phyloP scores from a whole-genome alignment of 2,113 vertebrate species.

The Sebastes schlegelii region DNA sequence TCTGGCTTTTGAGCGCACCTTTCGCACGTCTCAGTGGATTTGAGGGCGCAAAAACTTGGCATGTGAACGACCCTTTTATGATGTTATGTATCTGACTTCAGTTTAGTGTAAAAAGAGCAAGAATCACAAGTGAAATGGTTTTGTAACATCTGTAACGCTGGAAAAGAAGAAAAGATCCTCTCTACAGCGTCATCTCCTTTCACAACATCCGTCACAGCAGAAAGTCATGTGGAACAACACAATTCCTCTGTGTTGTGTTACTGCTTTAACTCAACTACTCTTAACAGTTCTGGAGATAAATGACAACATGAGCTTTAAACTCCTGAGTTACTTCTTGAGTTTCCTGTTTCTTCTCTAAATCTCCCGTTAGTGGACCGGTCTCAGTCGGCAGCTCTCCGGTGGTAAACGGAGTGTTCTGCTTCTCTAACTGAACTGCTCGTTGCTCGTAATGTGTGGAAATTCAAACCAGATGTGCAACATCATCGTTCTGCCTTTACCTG shows the following conservation, averaged over 20 bases:
- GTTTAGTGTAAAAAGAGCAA: background rate
- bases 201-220: background rate
- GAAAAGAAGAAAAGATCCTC: background rate
- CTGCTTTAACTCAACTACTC: background rate
- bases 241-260: background rate
- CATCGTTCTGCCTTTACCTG: slow-evolving; percentile 42
- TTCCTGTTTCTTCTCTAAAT: slow-evolving; percentile 3
- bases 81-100: background rate
- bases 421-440: slow-evolving; percentile 72
- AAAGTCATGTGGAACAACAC: background rate
- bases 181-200: background rate
- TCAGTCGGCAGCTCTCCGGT: slow-evolving; percentile 65
- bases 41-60: no score
- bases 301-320: background rate
- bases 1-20: no score
- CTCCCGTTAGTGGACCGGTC: slow-evolving; percentile 30
- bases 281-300: slow-evolving; percentile 5
- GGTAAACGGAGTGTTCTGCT: slow-evolving; percentile 59
- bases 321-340: slow-evolving; percentile 20
- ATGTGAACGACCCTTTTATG: background rate
- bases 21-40: no score
- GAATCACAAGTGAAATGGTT: no score
- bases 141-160: no score
- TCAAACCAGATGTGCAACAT: slow-evolving; percentile 77
- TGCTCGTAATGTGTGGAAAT: slow-evolving; percentile 72